Percentiles rank a stretch among this genome's conserved stretches.
Conservation (phyloP, 2,888 invertebrate species). For the Melanophora roralis region DNA sequence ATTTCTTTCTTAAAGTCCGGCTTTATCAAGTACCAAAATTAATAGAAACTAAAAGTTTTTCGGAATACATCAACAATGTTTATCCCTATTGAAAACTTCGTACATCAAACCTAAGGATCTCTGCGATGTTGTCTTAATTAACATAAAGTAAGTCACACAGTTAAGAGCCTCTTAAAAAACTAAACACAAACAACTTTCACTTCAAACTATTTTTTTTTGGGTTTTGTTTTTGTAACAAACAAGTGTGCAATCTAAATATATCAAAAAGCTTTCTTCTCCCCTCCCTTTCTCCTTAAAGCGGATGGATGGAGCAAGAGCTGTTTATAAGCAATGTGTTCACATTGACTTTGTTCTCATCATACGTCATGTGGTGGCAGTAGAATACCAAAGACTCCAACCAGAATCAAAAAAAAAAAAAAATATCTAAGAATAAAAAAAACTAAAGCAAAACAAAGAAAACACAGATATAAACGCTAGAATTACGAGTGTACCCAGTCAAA, state of each 20-base stretch:
- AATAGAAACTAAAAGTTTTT: no score
- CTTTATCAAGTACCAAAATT: no score
- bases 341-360: not conserved
- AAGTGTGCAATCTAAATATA: not conserved
- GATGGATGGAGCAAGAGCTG: constrained; percentile 68
- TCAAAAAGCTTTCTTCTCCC: not conserved
- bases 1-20: no score
- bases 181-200: not conserved
- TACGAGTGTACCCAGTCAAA: constrained; percentile 27
- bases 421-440: constrained; percentile 11
- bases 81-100: no score
- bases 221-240: not conserved
- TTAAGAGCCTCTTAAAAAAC: not conserved
- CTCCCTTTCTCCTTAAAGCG: no score
- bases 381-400: constrained; percentile 47
- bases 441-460: not conserved
- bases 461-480: constrained; percentile 4
- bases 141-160: constrained; percentile 10
- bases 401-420: constrained; percentile 32
- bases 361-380: constrained; percentile 17
- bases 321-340: constrained; percentile 70
- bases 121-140: constrained; percentile 23
- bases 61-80: no score
- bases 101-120: not conserved
- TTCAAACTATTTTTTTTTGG: not conserved